Percentiles rank a stretch among this genome's conserved stretches.
These are phyloP conservation scores for Agonopterix subpropinquella DNA, from an alignment of 2,888 invertebrate genomes.

Conservation along the genomic window DNA sequence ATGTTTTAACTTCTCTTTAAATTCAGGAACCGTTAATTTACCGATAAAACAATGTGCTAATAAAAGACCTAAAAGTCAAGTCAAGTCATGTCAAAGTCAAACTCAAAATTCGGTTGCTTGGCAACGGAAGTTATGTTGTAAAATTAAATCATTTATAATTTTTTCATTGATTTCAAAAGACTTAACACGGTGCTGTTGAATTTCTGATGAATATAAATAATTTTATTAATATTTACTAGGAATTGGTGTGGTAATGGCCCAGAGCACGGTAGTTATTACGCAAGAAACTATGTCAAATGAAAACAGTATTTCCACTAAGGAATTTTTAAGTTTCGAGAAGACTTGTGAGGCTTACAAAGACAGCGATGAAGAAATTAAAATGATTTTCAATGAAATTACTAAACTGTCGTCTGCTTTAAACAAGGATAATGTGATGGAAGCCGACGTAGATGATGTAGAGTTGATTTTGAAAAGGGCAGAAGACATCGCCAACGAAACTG, in stretches of 20 bases:
- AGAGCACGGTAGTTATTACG: conserved; percentile 23
- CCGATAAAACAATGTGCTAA: too few relatives aligned
- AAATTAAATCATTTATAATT: conserved; percentile 2
- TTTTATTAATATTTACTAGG: neutral
- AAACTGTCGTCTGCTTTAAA: conserved; percentile 58
- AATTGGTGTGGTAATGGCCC: conserved; percentile 32
- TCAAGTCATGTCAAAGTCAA: neutral
- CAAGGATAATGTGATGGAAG: conserved; percentile 36
- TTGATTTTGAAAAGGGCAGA: conserved; percentile 63
- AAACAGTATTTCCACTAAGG: conserved; percentile 58
- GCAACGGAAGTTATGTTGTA: conserved; percentile 23
- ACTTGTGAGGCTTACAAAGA: conserved; percentile 57
- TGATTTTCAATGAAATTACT: conserved; percentile 81
- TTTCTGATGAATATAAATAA: neutral
- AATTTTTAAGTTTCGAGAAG: conserved; percentile 59
- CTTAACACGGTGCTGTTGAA: neutral
- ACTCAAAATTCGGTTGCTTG: conserved; percentile 26
- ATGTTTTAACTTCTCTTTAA: too few relatives aligned
- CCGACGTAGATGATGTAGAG: conserved; percentile 59
- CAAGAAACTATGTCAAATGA: conserved; percentile 48
- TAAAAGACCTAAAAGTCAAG: conserved; percentile 2
- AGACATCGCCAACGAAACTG: conserved; percentile 55
- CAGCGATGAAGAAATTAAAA: conserved; percentile 78
- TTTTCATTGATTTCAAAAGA: neutral
- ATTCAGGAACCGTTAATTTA: too few relatives aligned